Conservation (phyloP, 2,113 vertebrate species). For the Morone saxatilis region DNA sequence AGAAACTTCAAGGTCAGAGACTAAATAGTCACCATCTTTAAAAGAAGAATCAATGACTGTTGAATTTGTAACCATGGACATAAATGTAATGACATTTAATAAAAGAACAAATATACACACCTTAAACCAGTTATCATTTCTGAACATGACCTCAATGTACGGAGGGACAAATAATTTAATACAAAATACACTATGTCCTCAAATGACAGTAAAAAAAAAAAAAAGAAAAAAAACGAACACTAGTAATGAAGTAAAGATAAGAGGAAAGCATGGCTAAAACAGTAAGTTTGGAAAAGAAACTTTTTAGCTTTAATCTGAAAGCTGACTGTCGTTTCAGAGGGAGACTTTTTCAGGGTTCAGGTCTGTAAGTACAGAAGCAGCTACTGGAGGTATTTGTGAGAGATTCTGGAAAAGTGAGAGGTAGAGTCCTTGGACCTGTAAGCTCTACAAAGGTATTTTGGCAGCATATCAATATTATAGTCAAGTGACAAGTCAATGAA, state of each 20-base stretch:
- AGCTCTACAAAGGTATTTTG: not conserved
- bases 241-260: not conserved
- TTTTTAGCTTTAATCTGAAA: conserved; percentile 1
- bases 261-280: not conserved
- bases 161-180: not conserved
- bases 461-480: not conserved
- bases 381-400: not conserved
- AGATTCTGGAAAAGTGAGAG: not conserved
- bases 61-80: no score
- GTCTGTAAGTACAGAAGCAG: not conserved
- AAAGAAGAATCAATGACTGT: no score
- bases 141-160: not conserved
- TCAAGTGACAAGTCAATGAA: not conserved
- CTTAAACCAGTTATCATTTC: not conserved
- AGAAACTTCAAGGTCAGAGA: no score
- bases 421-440: not conserved
- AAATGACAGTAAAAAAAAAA: not conserved
- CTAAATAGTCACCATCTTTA: no score
- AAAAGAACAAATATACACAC: not conserved
- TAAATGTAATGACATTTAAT: no score
- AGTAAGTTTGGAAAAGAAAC: not conserved
- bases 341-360: conserved; percentile 1
- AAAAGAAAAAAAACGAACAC: not conserved
- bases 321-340: conserved; percentile 2
- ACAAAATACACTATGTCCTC: not conserved